Base-by-base conservation (phyloP, 1,140 invertebrate genomes). In the Hyposmocoma kahamanoa region DNA sequence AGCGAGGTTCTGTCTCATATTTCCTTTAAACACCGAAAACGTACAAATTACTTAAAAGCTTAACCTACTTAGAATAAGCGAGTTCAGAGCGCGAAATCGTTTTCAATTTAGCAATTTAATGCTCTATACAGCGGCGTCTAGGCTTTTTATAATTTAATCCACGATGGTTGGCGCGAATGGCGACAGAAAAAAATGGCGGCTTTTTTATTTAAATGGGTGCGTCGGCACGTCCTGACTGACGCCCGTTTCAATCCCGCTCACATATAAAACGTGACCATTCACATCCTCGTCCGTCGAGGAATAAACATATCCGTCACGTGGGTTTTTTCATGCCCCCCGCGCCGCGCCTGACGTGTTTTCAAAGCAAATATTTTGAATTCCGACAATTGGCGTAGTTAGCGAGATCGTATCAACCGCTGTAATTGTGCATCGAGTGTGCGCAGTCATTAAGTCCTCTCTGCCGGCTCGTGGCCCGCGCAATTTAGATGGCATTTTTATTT, bases 251-350 rank as follows among this genome's bases (percentile, higher is more conserved):
- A 80, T 77, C 67, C 59, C 52, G 60, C 62, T 56, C 60, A 71
- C 60, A 74, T 67, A 77, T 67, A 67, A 66, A 77, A 80, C 79
- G 76, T 83, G 79, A 83, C 74, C 69, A 68, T 76, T 76, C 66
- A 72, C 60, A 54, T 50, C 53, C 59, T 48, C 52, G 62, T 49
- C 61, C 69, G 59, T 58, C 42, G 69, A 65, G 61, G 56, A 69
- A 77, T 77, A 74, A 72, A 82, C 70, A 74, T 67, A 70, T 79
- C 67, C 58, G 65, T 77, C 74, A 77, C 60, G 55, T 54, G 42
- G 49, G 20, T 48, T 53, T 62, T 61, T 62, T 47, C 44, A 38
- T 19, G 20, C 52, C 46, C 32, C 17, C 42, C 47, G 41, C 22
- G 30, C 9, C 32, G 34, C 36, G 51, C 32, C 42, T 9, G 46